Base-by-base conservation (phyloP, 2,113 vertebrate species). In the Corapipo altera region DNA sequence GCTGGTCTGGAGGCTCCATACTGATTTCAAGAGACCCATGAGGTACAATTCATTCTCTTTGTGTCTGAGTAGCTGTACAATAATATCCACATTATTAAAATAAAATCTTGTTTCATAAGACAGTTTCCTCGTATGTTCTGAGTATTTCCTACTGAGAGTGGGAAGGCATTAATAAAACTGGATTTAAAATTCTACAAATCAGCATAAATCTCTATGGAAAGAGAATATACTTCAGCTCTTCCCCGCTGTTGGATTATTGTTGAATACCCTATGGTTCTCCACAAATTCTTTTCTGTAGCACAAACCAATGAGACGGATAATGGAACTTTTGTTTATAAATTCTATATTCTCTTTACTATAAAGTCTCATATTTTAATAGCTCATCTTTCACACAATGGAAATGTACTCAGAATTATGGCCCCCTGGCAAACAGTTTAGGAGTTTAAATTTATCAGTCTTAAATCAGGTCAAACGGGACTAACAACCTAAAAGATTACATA, bases 151-250 rank as follows among this genome's bases (percentile, higher is more conserved):
- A 93, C 85, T 91, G 93, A 90, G 88, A 96, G 65, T 77, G 91
- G 90, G 69, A 94, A 95, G 64, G 88, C 88, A 81, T 96, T 96
- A 91, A 94, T 95, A 93, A 92, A 96, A 95, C 78, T 88, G 88
- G 95, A 94, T 94, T 97, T 93, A 73, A 95, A 94, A 96, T 94
- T 94, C 89, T 66, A 84, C 75, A 96, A 94, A 82, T 91, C 90
- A 93, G 78, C 94, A 94, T 90, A 96, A 93, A 96, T 91, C 93
- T 91, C 85, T 88, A 13, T 37, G 64, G 89, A 90, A 88, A 94
- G 95, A 91, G 78, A 93, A 73, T 71, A 88, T 64, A 65, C 79
- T 94, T 91, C 89, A 89, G 89, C 67, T 95, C 80, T 95, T 95
- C 79, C 72, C 95, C 0, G 10, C 90, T 94, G 91, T 32, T 91